phyloP scores from a whole-genome alignment of 2,113 vertebrate species.

The Eptatretus burgeri region DNA sequence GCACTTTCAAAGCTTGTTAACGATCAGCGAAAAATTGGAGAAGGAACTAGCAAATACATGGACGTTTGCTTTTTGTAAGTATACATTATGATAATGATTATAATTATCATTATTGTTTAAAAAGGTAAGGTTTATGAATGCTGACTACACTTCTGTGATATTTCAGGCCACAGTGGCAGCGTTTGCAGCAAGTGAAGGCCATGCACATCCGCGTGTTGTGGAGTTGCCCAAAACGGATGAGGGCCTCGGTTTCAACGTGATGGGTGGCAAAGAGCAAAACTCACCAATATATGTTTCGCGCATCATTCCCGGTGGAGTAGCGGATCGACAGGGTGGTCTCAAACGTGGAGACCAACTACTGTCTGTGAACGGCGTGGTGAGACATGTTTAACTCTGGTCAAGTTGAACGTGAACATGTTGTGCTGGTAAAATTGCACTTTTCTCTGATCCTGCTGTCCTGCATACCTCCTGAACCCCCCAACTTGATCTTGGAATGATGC shows the following conservation, averaged over 20 bases:
- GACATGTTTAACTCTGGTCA: conserved; percentile 9
- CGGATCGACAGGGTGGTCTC: conserved; percentile 56
- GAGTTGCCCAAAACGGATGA: conserved; percentile 66
- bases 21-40: no score
- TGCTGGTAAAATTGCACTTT: no score
- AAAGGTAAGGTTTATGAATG: no score
- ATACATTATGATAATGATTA: no score
- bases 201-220: conserved; percentile 52
- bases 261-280: conserved; percentile 75
- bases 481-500: neutral
- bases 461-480: no score
- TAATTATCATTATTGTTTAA: no score
- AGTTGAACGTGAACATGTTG: no score
- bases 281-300: conserved; percentile 70
- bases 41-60: no score
- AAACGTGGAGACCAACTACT: conserved; percentile 63
- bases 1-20: no score
- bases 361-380: conserved; percentile 61
- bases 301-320: conserved; percentile 54
- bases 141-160: no score
- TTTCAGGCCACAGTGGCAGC: conserved; percentile 50
- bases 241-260: conserved; percentile 64
- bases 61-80: no score
- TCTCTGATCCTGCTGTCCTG: no score
- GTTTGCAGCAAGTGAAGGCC: conserved; percentile 58